Conservation (phyloP, 2,888 invertebrate genomes). For the Branchipolynoe longqiensis region DNA sequence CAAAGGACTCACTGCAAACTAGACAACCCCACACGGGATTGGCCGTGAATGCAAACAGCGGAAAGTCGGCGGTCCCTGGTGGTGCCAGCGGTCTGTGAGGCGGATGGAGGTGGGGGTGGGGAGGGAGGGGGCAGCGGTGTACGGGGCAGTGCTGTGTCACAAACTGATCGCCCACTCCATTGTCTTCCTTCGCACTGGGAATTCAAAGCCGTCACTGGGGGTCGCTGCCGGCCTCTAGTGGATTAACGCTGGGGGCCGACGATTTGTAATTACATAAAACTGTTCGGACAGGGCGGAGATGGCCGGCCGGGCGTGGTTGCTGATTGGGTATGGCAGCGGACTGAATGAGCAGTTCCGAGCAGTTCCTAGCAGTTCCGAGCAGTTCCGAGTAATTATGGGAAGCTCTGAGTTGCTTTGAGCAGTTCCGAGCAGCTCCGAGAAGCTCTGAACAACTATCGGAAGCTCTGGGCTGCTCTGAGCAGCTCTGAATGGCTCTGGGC, state of each 20-base stretch:
- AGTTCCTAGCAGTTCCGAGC: background rate
- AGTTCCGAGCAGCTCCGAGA: background rate
- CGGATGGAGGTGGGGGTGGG: background rate
- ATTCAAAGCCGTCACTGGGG: too few relatives aligned
- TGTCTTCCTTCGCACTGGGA: background rate
- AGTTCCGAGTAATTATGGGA: background rate
- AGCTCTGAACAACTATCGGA: background rate
- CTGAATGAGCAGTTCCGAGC: conserved; percentile 24
- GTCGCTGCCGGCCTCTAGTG: background rate
- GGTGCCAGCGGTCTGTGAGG: background rate
- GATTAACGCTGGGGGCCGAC: conserved; percentile 5
- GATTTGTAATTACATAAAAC: conserved; percentile 21
- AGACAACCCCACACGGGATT: background rate
- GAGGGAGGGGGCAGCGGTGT: background rate
- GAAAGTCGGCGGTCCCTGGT: background rate
- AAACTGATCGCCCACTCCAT: conserved; percentile 35
- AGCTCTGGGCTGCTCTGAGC: too few relatives aligned
- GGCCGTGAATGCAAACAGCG: conserved; percentile 12
- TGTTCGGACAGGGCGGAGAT: background rate
- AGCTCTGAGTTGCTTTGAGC: too few relatives aligned
- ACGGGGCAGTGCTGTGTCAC: too few relatives aligned
- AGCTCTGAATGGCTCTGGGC: too few relatives aligned
- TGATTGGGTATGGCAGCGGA: conserved; percentile 37
- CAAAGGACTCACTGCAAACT: background rate
- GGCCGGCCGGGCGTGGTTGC: background rate